phyloP scores from a whole-genome alignment of 2,888 invertebrate species.

The Patella caerulea region DNA sequence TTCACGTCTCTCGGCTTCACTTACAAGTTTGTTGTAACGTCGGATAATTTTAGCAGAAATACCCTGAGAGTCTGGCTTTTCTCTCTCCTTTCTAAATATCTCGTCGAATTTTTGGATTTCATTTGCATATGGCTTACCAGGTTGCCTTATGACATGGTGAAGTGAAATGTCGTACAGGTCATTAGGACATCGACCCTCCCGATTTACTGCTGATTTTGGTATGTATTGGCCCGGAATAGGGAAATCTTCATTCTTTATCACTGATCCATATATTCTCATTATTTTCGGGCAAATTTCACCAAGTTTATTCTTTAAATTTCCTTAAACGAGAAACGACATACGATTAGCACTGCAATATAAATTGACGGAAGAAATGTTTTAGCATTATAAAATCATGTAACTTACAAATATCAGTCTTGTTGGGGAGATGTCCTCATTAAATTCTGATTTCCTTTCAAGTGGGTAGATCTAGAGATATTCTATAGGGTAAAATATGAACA shows the following conservation, averaged over 20 bases:
- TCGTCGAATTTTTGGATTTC: conserved; percentile 32
- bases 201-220: conserved; percentile 30
- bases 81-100: conserved; percentile 28
- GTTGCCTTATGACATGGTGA: conserved; percentile 47
- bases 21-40: conserved; percentile 36
- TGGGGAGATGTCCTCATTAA: too few species aligned
- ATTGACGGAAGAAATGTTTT: too few species aligned
- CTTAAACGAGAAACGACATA: conserved; percentile 25
- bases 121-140: conserved; percentile 30
- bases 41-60: conserved; percentile 32
- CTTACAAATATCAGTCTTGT: too few species aligned
- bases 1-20: conserved; percentile 39
- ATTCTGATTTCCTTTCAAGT: too few species aligned
- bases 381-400: too few species aligned
- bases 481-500: too few species aligned
- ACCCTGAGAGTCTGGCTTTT: conserved; percentile 25
- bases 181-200: conserved; percentile 28
- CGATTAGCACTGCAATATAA: too few species aligned
- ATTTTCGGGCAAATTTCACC: conserved; percentile 46
- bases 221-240: conserved; percentile 55
- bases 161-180: conserved; percentile 40
- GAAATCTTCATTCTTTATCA: conserved; percentile 52
- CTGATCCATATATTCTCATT: conserved; percentile 58
- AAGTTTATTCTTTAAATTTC: conserved; percentile 36
- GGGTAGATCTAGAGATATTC: too few species aligned